Base-by-base conservation (phyloP, 2,888 invertebrate species). In the Rhorus exstirpatorius region DNA sequence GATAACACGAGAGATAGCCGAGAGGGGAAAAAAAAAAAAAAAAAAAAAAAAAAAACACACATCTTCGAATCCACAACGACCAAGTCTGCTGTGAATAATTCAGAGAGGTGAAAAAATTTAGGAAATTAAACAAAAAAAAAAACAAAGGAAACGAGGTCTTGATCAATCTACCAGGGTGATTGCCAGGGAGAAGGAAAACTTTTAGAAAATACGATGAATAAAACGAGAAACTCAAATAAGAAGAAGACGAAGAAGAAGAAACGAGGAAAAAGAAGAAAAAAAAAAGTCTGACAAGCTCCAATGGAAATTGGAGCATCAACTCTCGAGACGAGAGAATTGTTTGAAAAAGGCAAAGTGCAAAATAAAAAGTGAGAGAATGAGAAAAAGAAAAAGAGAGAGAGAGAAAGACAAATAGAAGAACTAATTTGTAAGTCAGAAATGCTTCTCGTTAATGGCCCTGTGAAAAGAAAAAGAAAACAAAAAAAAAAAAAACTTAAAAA, bases 391-490 rank as follows among this genome's bases (percentile, higher is more conserved):
- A 53, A 31, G 17, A 14, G 63, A 31, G 14, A 14, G 17, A 7
- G 8, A 14, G 10, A n/a, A n/a, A n/a, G 1, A 24, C n/a, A 4
- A 19, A 63, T n/a, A 26, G 63, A 31, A 44, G 17, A 31, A 70
- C 31, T 63, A 75, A 63, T 75, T 75, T 55, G 63, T 53, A 19
- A 81, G 38, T 65, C 70, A 17, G 38, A 49, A 68, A 55, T 19
- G 6, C 35, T 10, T 51, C 6, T n/a, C 26, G 46, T 68, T 51
- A 44, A 53, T 26, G 17, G 6, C 12, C 17, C 10, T 1, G 7
- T 14, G 3, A 41, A 12, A n/a, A n/a, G n/a, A n/a, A 12, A 17
- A 17, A 26, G 14, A 17, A 31, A 26, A 10, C 6, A 35, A 19
- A 6, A n/a, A 49, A 24, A 17, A 46, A 31, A 49, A 53, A 51